Evolutionary conservation across 1,140 invertebrate species (phyloP).

Genomic region (Ephestia elutella): DNA sequence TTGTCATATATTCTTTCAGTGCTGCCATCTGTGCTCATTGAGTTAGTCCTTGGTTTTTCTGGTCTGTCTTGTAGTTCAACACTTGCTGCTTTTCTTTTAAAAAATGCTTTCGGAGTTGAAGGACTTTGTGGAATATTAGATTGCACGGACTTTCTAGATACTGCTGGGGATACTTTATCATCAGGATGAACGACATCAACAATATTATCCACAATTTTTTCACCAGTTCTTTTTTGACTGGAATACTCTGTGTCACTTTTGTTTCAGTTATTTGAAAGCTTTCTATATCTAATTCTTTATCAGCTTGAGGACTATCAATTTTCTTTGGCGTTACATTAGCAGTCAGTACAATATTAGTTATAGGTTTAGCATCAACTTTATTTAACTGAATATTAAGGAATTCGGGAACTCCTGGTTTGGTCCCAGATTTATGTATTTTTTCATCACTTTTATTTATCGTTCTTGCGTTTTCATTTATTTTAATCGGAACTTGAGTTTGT

Average conservation of each 20-base stretch:
- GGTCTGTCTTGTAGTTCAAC: constrained; percentile 50
- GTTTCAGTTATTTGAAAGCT: constrained; percentile 44
- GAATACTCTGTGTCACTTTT: constrained; percentile 25
- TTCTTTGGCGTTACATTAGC: constrained; percentile 73
- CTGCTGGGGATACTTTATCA: constrained; percentile 34
- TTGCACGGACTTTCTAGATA: constrained; percentile 26
- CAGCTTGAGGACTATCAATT: constrained; percentile 48
- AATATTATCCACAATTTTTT: constrained; percentile 35
- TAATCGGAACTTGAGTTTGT: constrained; percentile 28
- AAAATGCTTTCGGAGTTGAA: constrained; percentile 54
- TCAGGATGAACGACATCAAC: background rate
- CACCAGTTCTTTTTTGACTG: constrained; percentile 31
- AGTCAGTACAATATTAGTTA: constrained; percentile 77
- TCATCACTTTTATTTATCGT: constrained; percentile 55
- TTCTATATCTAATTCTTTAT: constrained; percentile 50
- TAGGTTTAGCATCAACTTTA: constrained; percentile 77
- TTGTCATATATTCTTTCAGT: constrained; percentile 63
- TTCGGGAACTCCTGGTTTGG: constrained; percentile 75
- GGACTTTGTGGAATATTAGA: constrained; percentile 47
- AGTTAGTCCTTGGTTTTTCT: constrained; percentile 59
- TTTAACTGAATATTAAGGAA: constrained; percentile 82
- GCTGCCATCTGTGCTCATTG: constrained; percentile 60
- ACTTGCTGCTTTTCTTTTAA: constrained; percentile 59
- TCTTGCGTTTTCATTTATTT: constrained; percentile 42
- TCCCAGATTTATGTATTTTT: constrained; percentile 49